Conservation (phyloP, 1,140 invertebrate species). For the Himalopsyche phryganea region DNA sequence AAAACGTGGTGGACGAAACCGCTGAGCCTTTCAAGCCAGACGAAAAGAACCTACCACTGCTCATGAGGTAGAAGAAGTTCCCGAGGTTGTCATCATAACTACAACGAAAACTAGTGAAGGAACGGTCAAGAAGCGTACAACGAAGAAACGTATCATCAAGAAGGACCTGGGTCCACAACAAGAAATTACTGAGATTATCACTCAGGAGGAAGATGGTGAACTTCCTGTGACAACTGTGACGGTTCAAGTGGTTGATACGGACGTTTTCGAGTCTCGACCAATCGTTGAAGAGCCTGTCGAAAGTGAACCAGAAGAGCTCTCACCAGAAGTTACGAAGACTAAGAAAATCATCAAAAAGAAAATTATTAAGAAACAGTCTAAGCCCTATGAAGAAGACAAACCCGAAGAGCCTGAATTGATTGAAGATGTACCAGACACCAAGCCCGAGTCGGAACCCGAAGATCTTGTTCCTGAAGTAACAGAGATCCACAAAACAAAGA, state of each 20-base stretch:
- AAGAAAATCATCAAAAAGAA: conserved; percentile 38
- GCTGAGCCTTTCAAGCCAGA: not conserved
- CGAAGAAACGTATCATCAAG: conserved; percentile 36
- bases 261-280: conserved; percentile 12
- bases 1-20: conserved; percentile 24
- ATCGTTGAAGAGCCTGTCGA: conserved; percentile 31
- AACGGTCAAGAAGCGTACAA: conserved; percentile 26
- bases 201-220: conserved; percentile 43
- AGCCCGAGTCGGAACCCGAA: no score
- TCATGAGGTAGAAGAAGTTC: not conserved
- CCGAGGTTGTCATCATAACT: conserved; percentile 38
- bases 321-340: not conserved
- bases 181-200: conserved; percentile 41
- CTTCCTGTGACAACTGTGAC: conserved; percentile 38
- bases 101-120: conserved; percentile 41
- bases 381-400: conserved; percentile 15
- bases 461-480: not conserved
- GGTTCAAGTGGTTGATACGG: conserved; percentile 25
- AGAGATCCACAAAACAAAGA: not conserved
- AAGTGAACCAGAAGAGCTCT: conserved; percentile 14
- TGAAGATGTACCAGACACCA: not conserved
- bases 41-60: not conserved
- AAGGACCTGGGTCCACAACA: conserved; percentile 38
- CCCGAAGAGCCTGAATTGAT: conserved; percentile 35
- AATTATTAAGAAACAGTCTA: conserved; percentile 33